These are phyloP conservation scores for Chiloscyllium plagiosum DNA, from an alignment of 2,113 vertebrate genomes.

Conservation along the genomic window DNA sequence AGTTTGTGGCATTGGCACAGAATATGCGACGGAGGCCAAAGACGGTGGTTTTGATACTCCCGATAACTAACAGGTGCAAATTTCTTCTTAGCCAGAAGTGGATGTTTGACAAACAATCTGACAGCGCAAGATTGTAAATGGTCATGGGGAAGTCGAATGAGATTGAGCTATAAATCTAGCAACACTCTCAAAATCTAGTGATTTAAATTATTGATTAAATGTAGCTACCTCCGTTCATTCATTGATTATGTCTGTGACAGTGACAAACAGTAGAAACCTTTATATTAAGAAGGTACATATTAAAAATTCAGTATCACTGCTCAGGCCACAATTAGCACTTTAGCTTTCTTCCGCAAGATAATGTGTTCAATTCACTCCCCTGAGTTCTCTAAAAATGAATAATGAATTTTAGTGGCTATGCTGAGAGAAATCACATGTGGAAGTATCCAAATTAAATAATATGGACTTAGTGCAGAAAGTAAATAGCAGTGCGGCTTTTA, in stretches of 20 bases:
- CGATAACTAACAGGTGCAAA: not conserved
- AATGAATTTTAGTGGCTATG: not conserved
- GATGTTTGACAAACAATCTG: not conserved
- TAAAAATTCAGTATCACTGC: not conserved
- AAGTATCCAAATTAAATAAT: not conserved
- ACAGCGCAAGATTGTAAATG: not conserved
- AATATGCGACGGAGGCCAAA: not conserved
- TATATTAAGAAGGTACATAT: not conserved
- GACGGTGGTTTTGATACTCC: not conserved
- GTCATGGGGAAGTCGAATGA: not conserved
- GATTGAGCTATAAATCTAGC: not conserved
- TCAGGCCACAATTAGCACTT: not conserved
- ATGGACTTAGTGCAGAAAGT: not conserved
- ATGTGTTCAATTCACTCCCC: not conserved
- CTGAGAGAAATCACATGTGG: not conserved
- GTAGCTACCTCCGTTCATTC: not conserved
- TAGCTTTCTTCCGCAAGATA: not conserved
- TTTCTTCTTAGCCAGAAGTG: not conserved
- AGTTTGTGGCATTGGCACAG: no score
- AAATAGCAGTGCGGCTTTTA: not conserved
- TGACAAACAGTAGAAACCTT: not conserved
- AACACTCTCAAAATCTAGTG: not conserved
- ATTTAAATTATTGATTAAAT: not conserved
- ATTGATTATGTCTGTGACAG: not conserved
- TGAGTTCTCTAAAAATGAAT: not conserved